Conservation (phyloP, 2,888 invertebrate species). For the Panzeria rudis region DNA sequence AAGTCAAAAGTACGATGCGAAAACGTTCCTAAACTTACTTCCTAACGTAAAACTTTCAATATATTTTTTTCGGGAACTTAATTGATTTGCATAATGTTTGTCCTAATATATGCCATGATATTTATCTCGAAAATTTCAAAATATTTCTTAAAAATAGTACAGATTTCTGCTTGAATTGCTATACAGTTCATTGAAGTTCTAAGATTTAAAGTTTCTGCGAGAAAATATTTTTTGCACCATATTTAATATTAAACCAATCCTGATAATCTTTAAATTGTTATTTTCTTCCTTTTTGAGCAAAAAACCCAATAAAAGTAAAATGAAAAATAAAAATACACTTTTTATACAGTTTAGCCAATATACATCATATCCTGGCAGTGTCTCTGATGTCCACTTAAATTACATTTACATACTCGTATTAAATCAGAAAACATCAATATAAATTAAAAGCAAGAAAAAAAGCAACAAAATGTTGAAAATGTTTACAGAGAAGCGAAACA, state of each 20-base stretch:
- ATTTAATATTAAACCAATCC: not conserved
- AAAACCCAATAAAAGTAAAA: not conserved
- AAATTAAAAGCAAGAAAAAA: constrained; percentile 40
- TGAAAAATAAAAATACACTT: constrained; percentile 10
- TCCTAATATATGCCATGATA: no score
- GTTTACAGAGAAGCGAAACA: constrained; percentile 13
- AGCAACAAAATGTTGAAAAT: constrained; percentile 22
- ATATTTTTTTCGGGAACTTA: no score
- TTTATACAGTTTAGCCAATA: constrained; percentile 42
- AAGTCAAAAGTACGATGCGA: no score
- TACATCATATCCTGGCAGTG: not conserved
- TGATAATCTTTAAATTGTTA: not conserved
- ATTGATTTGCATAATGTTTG: no score
- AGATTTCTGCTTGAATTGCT: no score
- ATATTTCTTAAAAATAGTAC: no score
- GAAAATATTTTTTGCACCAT: not conserved
- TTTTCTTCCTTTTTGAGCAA: not conserved
- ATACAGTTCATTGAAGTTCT: no score
- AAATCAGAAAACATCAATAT: constrained; percentile 66
- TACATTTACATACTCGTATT: constrained; percentile 60
- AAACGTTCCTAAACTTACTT: no score
- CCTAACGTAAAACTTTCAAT: no score
- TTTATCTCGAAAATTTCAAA: no score
- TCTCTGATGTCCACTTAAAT: constrained; percentile 66
- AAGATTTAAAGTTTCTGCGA: no score